phyloP scores from a whole-genome alignment of 2,888 invertebrate genomes.

The Drosophila subquinaria region DNA sequence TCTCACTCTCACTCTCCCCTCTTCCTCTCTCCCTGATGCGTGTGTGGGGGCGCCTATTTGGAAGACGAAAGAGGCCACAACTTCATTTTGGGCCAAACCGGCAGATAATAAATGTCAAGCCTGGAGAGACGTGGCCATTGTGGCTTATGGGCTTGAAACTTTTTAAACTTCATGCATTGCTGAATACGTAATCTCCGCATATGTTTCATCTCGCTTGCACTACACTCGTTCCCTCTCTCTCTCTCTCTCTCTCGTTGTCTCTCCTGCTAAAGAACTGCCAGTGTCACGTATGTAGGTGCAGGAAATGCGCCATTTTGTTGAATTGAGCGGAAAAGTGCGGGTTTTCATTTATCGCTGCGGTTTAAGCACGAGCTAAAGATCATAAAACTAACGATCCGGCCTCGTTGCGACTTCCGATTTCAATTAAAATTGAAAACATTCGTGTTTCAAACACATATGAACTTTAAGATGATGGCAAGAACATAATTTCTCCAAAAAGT shows the following conservation, averaged over 20 bases:
- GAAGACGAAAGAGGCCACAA: slow-evolving; percentile 55
- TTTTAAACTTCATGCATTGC: slow-evolving; percentile 73
- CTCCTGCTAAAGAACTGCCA: background rate
- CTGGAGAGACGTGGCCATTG: slow-evolving; percentile 78
- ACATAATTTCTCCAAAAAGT: background rate
- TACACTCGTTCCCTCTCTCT: background rate
- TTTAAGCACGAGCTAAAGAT: slow-evolving; percentile 30
- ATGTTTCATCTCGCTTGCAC: slow-evolving; percentile 37
- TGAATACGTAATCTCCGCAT: slow-evolving; percentile 70
- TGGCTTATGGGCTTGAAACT: slow-evolving; percentile 76
- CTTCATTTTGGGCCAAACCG: slow-evolving; percentile 61
- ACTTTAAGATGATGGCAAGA: background rate
- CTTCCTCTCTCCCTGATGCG: slow-evolving; percentile 9
- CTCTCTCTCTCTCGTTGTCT: background rate
- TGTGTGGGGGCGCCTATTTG: slow-evolving; percentile 33
- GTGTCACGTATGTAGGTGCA: slow-evolving; percentile 43
- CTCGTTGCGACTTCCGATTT: background rate
- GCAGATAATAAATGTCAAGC: slow-evolving; percentile 81
- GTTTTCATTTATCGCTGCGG: slow-evolving; percentile 46
- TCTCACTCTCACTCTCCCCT: background rate
- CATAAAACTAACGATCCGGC: slow-evolving; percentile 28
- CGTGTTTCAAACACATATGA: background rate
- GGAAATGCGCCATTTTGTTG: slow-evolving; percentile 62
- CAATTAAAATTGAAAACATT: slow-evolving; percentile 21
- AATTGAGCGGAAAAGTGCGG: slow-evolving; percentile 60